phyloP scores from a whole-genome alignment of 2,113 vertebrate genomes.

The Halcyon malimbica region DNA sequence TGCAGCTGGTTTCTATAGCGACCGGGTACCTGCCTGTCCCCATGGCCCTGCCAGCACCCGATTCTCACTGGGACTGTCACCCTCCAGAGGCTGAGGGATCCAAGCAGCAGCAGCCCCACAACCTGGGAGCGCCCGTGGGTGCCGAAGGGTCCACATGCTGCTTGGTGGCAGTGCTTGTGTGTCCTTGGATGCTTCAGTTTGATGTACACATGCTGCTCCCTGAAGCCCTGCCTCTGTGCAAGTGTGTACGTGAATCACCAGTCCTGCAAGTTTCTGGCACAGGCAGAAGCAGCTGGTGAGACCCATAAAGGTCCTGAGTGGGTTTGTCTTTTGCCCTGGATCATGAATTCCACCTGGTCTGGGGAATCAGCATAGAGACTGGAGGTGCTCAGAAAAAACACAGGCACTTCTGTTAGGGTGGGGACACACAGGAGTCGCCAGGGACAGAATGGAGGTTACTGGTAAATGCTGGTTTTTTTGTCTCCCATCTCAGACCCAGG shows the following conservation, averaged over 20 bases:
- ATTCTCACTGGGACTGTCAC: not conserved
- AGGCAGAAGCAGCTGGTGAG: not conserved
- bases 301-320: not conserved
- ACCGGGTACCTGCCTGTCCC: not conserved
- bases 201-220: not conserved
- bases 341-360: not conserved
- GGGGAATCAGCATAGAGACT: not conserved
- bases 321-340: not conserved
- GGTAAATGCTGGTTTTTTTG: not conserved
- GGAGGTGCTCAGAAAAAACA: not conserved
- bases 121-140: fast-evolving
- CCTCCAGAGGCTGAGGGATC: not conserved
- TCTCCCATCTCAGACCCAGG: not conserved
- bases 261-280: not conserved
- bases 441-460: fast-evolving
- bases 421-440: fast-evolving
- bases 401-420: too few species aligned
- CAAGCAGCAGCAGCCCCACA: not conserved
- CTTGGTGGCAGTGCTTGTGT: fast-evolving
- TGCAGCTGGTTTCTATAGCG: not conserved
- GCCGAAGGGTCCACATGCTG: fast-evolving
- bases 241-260: fast-evolving
- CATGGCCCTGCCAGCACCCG: not conserved
- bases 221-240: fast-evolving
- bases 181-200: fast-evolving